Conservation (phyloP, 1,140 invertebrate genomes). For the Idris sp. region DNA sequence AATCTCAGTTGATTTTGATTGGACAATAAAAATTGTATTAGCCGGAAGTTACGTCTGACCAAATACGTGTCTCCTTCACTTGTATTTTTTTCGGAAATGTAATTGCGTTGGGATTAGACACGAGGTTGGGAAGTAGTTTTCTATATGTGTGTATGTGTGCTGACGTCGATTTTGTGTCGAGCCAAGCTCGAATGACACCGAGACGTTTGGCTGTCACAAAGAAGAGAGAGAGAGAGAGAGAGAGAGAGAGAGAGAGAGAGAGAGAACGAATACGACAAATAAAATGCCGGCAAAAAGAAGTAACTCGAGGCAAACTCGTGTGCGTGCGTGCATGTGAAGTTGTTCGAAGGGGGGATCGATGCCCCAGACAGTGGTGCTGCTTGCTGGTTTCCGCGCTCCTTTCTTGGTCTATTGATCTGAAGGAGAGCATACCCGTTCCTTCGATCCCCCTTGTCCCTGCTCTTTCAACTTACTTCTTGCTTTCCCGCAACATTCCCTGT, state of each 20-base stretch:
- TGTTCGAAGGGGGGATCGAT: conserved; percentile 64
- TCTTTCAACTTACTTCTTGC: too few species aligned
- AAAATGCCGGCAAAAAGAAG: too few species aligned
- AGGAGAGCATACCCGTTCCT: conserved; percentile 37
- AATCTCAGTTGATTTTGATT: too few species aligned
- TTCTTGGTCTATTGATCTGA: conserved; percentile 71
- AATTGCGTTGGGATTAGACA: conserved; percentile 26
- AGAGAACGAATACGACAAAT: conserved; percentile 25
- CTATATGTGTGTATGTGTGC: conserved; percentile 20
- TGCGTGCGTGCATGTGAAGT: too few species aligned
- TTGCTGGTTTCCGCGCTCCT: conserved; percentile 62
- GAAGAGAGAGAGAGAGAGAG: too few species aligned
- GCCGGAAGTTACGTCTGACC: conserved; percentile 13
- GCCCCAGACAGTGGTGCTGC: conserved; percentile 66
- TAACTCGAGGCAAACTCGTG: too few species aligned
- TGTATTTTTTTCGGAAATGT: conserved; percentile 43
- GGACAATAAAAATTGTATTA: conserved; percentile 30
- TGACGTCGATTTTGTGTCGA: conserved; percentile 28
- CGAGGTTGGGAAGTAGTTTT: not conserved
- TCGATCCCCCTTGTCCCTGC: conserved; percentile 8
- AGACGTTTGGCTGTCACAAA: conserved; percentile 47
- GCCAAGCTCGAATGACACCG: conserved; percentile 48
- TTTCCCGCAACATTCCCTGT: conserved; percentile 22
- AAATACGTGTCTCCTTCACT: conserved; percentile 43
- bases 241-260: too few species aligned